Percentiles rank a stretch among this genome's conserved stretches.
These are phyloP conservation scores for Penaeus vannamei DNA, from an alignment of 1,140 invertebrate species.

Conservation along the genomic window DNA sequence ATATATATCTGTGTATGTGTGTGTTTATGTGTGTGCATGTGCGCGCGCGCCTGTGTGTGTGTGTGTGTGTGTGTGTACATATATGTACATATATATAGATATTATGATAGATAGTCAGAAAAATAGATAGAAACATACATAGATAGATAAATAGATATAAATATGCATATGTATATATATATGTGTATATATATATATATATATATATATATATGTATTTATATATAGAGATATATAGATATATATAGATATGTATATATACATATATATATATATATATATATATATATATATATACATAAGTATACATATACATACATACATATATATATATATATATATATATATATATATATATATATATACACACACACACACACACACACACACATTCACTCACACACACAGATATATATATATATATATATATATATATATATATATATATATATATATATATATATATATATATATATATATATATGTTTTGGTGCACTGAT, in stretches of 20 bases:
- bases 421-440: conserved; percentile 5
- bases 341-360: no score
- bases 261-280: neutral
- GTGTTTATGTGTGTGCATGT: no score
- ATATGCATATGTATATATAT: neutral
- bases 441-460: neutral
- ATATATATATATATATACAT: neutral
- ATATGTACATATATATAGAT: no score
- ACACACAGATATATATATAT: conserved; percentile 2
- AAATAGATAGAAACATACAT: no score
- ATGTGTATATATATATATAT: neutral
- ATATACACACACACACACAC: neutral
- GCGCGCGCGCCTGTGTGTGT: no score
- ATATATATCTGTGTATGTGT: no score
- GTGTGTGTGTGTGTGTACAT: no score
- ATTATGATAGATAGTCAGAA: no score
- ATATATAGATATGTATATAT: neutral
- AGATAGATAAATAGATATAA: no score
- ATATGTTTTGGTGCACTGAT: neutral
- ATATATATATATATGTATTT: neutral
- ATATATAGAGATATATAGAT: neutral
- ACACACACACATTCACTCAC: neutral
- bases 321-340: no score
- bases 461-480: conserved; percentile 2
- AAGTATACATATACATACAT: neutral